phyloP scores from a whole-genome alignment of 2,888 invertebrate species.

The Plebejus argus region DNA sequence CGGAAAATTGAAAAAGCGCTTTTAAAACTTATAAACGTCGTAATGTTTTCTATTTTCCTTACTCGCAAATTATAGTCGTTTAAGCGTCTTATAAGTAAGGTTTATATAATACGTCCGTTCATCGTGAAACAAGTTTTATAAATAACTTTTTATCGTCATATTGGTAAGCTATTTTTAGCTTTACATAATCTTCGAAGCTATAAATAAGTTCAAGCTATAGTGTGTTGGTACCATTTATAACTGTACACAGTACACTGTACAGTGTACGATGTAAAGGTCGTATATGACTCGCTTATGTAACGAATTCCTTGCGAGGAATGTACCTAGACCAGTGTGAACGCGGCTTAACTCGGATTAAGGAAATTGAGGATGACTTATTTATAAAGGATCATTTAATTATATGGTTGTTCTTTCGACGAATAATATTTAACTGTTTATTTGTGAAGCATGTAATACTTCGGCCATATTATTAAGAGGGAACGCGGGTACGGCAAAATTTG shows the following conservation, averaged over 20 bases:
- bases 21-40: too few relatives aligned
- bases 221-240: not conserved
- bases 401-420: too few relatives aligned
- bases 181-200: conserved; percentile 2
- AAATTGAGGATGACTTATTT: not conserved
- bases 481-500: too few relatives aligned
- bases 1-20: not conserved
- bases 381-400: not conserved
- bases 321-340: not conserved
- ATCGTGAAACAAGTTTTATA: not conserved
- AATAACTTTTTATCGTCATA: not conserved
- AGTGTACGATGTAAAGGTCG: conserved; percentile 21
- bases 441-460: too few relatives aligned
- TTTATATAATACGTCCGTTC: not conserved
- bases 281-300: conserved; percentile 26
- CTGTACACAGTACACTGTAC: too few relatives aligned
- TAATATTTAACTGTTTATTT: not conserved
- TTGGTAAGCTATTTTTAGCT: not conserved
- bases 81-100: not conserved
- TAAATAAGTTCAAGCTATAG: not conserved
- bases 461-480: too few relatives aligned
- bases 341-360: not conserved
- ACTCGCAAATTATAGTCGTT: not conserved
- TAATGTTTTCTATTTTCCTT: not conserved
- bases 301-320: conserved; percentile 12